Evolutionary conservation across 2,113 vertebrate genomes (phyloP), one percentile per base, ranked within the genome.

Genomic region (Bombycilla garrulus): DNA sequence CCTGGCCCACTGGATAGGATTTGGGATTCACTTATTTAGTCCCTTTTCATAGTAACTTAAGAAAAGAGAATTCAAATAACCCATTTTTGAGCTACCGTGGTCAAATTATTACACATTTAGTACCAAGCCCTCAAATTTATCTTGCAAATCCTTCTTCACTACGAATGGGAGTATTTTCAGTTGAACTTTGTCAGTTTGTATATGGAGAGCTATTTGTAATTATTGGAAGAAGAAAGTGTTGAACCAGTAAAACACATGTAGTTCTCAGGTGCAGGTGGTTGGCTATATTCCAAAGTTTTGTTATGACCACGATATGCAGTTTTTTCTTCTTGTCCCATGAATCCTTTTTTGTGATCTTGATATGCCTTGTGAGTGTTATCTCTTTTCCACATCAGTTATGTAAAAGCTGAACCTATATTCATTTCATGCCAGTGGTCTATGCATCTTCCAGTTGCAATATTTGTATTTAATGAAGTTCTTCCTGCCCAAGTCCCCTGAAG

Each of bases 401-500:
- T 40, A 40, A 53, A 89, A 69, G 22, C 13, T 50, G 25, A 81
- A 50, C 31, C 11, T 57, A 31, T 6, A 26, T 72, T 10, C 11
- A 6, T 80, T 71, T 83, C 12, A 29, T 91, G 33, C 54, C 54
- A 25, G 2, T 51, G 23, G 64, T 36, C 26, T 69, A 2, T 28
- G 44, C 21, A 15, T 85, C 70, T 66, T 71, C 36, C 17, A 17
- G 11, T 16, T 80, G 62, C 20, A 35, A 1, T 60, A 24, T 42
- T 36, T 71, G 35, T 70, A 13, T 82, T 67, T 73, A 61, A 38
- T 29, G 19, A 79, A 73, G 29, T 56, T 81, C 17, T 11, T 11
- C 3, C 25, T 64, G 29, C n/a, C 19, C 11, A 28, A 58, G 10
- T 22, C 7, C 11, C 28, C 15, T 0, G 2, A 58, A 72, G 28